Percentiles rank a stretch among this genome's conserved stretches.
phyloP scores from a whole-genome alignment of 2,113 vertebrate genomes.

The Pholis gunnellus region DNA sequence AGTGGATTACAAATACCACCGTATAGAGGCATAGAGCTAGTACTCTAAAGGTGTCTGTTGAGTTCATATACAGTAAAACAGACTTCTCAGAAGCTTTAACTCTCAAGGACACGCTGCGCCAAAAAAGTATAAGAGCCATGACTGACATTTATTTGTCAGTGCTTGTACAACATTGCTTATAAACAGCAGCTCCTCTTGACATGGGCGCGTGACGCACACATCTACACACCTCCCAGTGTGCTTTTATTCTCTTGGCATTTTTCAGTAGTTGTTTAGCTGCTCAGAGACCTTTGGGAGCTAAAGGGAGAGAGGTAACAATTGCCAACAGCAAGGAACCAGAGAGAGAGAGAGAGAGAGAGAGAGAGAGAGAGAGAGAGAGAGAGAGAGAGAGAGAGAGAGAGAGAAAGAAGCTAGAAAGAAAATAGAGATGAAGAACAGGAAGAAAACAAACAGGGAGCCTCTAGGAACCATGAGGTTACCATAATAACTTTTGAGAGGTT shows the following conservation, averaged over 20 bases:
- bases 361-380: too few species aligned
- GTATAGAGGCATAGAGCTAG: too few species aligned
- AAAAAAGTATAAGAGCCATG: neutral
- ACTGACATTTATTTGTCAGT: conserved; percentile 13
- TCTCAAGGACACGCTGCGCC: neutral
- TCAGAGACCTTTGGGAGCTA: conserved; percentile 20
- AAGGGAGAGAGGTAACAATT: conserved; percentile 33
- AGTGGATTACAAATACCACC: too few species aligned
- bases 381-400: neutral
- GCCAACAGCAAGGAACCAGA: conserved; percentile 43
- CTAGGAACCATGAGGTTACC: conserved; percentile 29
- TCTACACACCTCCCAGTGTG: conserved; percentile 19
- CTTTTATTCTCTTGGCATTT: conserved; percentile 36
- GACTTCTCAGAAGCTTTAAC: neutral
- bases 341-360: neutral
- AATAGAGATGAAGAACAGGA: conserved; percentile 14
- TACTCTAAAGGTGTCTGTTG: neutral
- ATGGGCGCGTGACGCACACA: conserved; percentile 25
- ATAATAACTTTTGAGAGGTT: conserved; percentile 37
- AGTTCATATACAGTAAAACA: neutral
- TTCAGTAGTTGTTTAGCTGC: conserved; percentile 44
- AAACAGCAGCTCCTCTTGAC: conserved; percentile 36
- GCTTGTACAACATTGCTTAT: conserved; percentile 15
- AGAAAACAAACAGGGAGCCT: conserved; percentile 20
- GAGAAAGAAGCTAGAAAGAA: neutral